Evolutionary conservation across 2,797 vertebrate genomes (phyloP), one percentile per base, ranked within the genome.

Genomic region (Crocidura indochinensis): DNA sequence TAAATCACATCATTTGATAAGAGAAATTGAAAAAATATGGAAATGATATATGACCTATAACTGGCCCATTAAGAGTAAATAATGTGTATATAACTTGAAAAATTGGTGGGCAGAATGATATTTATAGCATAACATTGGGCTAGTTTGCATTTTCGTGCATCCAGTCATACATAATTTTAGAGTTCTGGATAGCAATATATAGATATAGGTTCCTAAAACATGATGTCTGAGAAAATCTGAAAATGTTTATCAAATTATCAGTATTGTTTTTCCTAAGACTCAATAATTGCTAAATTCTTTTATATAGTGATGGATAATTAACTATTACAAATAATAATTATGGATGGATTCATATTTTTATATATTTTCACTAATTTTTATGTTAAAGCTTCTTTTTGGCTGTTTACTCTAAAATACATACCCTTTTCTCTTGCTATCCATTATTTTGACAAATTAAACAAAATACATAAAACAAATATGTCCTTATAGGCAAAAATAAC

Each of bases 351-450:
- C 49, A 75, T 27, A 78, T 44, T 78, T 82, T 72, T 81, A 77
- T 69, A 15, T 26, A 27, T 91, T 93, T 91, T 83, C 29, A 46
- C 74, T 77, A 10, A 3, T 47, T 81, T 31, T 90, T 84, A 65
- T 27, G 49, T 10, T 69, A 78, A 84, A 65, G 4, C 5, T 67
- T 90, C n/a, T 62, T 31, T 69, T 69, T 19, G 8, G 73, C 44
- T 8, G 0, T 20, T 26, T 77, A 90, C 19, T 76, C 64, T n/a
- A 17, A 67, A 53, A 10, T 10, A 49, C 20, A 65, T 6, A 46
- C 0, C 9, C 14, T 69, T 77, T 81, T 67, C 14, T 62, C 12
- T 77, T 26, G 6, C 64, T 73, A 77, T 44, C 84, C 5, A 62
- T 38, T 72, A 17, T 24, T 74, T 68, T 74, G 19, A 82, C 64